Percentiles rank a stretch among this genome's conserved stretches.
phyloP scores from a whole-genome alignment of 2,797 vertebrate genomes.

The Prionace glauca region DNA sequence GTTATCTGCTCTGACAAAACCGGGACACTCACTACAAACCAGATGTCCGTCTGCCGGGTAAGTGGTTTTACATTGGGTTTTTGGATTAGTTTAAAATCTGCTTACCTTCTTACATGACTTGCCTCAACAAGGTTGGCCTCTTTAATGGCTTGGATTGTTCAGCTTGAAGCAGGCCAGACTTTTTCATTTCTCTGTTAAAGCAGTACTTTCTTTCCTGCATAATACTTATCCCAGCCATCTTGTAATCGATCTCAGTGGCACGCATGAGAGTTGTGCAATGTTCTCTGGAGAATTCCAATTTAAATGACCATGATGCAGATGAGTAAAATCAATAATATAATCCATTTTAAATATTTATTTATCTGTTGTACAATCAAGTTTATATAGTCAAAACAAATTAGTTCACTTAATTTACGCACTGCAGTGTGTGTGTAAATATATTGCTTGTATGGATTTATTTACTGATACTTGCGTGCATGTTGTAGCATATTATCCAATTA shows the following conservation, averaged over 20 bases:
- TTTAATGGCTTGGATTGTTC: background rate
- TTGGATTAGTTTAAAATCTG: background rate
- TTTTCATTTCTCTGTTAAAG: background rate
- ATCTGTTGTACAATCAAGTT: background rate
- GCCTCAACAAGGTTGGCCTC: background rate
- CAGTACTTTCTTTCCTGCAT: background rate
- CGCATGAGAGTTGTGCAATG: background rate
- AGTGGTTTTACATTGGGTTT: conserved; percentile 42
- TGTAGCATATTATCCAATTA: background rate
- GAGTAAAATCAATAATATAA: background rate
- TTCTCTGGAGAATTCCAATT: background rate
- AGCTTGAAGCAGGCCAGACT: background rate
- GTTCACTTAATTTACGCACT: background rate
- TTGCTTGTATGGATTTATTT: background rate
- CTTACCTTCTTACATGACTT: background rate
- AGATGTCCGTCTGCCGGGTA: conserved; percentile 97
- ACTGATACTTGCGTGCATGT: background rate
- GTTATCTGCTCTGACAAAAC: conserved; percentile 98
- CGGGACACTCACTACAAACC: conserved; percentile 91
- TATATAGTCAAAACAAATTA: background rate
- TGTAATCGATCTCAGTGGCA: background rate
- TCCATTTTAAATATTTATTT: background rate
- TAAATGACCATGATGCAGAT: background rate
- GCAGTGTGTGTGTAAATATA: background rate
- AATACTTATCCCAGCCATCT: background rate